A percentile compares a stretch with the other conserved stretches of the same genome.
Evolutionary conservation across 2,888 invertebrate genomes (phyloP).

Genomic region (Lithophane ornitopus): DNA sequence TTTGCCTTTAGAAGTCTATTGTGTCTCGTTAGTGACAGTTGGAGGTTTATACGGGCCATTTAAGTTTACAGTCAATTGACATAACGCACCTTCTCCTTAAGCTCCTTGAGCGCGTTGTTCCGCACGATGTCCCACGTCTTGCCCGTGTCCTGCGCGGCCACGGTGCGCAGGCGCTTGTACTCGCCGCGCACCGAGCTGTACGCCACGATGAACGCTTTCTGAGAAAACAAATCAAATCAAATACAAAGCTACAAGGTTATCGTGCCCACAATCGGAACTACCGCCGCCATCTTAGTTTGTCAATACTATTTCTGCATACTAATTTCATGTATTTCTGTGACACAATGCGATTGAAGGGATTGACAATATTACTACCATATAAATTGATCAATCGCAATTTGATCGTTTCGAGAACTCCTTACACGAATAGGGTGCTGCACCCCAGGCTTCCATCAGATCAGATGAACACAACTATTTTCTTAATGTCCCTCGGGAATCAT

Average conservation of each 20-base stretch:
- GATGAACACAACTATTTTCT: too few species aligned
- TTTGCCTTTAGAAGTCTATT: too few species aligned
- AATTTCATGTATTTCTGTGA: too few species aligned
- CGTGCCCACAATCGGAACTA: background rate
- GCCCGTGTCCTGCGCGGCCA: constrained; percentile 88
- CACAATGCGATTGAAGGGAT: too few species aligned
- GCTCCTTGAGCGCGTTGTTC: constrained; percentile 91
- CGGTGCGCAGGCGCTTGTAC: constrained; percentile 93
- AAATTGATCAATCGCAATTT: too few species aligned
- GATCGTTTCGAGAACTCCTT: too few species aligned
- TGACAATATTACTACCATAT: too few species aligned
- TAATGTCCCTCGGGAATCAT: too few species aligned
- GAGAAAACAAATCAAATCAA: background rate
- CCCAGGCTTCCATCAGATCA: too few species aligned
- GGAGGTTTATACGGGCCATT: background rate
- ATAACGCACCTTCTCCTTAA: background rate
- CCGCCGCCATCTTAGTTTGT: background rate
- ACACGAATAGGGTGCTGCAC: too few species aligned
- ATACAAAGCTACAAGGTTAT: background rate
- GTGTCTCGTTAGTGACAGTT: too few species aligned
- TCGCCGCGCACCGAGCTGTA: constrained; percentile 92
- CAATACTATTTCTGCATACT: too few species aligned
- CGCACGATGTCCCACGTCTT: constrained; percentile 94
- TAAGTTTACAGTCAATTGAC: background rate
- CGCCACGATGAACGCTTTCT: constrained; percentile 91